phyloP scores from a whole-genome alignment of 37 sponge, comb jelly and placozoan genomes.

The Corticium candelabrum region DNA sequence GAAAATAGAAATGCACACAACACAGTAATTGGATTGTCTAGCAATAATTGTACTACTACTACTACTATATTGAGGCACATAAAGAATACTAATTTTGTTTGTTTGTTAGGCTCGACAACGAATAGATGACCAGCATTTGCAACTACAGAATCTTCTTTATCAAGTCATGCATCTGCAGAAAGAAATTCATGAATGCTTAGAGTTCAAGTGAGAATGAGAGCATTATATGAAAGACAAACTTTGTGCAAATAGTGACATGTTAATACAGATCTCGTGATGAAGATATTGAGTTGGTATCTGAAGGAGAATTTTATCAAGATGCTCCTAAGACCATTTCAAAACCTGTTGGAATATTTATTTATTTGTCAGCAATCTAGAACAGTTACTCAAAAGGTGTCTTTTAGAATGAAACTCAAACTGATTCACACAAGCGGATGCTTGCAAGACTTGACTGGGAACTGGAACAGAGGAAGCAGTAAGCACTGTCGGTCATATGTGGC shows the following conservation, averaged over 20 bases:
- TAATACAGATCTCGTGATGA: constrained; percentile 59
- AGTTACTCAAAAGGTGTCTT: not conserved
- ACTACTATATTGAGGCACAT: too few species aligned
- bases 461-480: constrained; percentile 58
- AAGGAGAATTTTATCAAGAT: constrained; percentile 41
- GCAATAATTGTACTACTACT: too few species aligned
- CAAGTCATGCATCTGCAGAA: constrained; percentile 54
- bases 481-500: not conserved
- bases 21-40: too few species aligned
- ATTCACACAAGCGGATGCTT: constrained; percentile 67
- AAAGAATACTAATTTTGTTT: too few species aligned
- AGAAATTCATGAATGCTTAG: constrained; percentile 66
- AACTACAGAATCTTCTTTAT: constrained; percentile 73
- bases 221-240: not conserved
- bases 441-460: constrained; percentile 72
- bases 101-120: constrained; percentile 23
- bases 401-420: constrained; percentile 38
- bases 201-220: constrained; percentile 52
- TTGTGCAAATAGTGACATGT: too few species aligned
- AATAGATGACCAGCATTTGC: constrained; percentile 64
- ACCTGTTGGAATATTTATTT: constrained; percentile 33
- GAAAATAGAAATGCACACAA: too few species aligned
- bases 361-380: not conserved
- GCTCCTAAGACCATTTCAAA: constrained; percentile 34
- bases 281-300: constrained; percentile 61